Percentiles rank a stretch among this genome's conserved stretches.
Evolutionary conservation across 1,140 invertebrate species (phyloP).

Genomic region (Ostrea denselamellosa): DNA sequence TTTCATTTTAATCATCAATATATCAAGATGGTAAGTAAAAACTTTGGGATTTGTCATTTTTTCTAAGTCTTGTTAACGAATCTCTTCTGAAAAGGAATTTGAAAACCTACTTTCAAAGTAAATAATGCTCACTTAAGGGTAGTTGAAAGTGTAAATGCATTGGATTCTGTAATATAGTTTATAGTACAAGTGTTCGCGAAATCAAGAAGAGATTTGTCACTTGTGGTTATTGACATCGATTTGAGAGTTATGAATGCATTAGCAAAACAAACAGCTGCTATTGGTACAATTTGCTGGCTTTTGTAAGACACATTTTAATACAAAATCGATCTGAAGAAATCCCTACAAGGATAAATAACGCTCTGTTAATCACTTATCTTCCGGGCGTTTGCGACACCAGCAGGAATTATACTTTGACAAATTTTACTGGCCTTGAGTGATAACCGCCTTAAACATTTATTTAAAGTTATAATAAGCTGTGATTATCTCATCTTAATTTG

Average conservation of each 20-base stretch:
- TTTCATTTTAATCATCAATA: neutral
- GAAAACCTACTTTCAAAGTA: neutral
- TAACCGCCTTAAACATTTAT: neutral
- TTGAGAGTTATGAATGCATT: neutral
- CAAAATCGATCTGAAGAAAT: slow-evolving; percentile 16
- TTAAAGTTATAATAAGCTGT: too few relatives aligned
- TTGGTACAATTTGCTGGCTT: neutral
- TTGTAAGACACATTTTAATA: slow-evolving; percentile 7
- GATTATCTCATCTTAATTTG: too few relatives aligned
- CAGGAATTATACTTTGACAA: neutral
- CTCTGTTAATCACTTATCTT: neutral
- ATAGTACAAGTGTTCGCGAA: neutral
- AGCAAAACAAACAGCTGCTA: neutral
- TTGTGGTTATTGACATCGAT: neutral
- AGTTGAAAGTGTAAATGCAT: too few relatives aligned
- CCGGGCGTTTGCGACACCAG: neutral
- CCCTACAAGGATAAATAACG: neutral
- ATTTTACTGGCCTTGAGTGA: neutral
- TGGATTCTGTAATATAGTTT: too few relatives aligned
- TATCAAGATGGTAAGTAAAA: slow-evolving; percentile 7
- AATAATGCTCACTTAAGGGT: neutral
- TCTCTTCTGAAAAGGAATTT: neutral
- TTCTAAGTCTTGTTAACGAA: neutral
- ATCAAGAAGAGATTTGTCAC: neutral
- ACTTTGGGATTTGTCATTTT: neutral